Base-by-base conservation (phyloP, 2,797 vertebrate genomes). In the Chiloscyllium punctatum region DNA sequence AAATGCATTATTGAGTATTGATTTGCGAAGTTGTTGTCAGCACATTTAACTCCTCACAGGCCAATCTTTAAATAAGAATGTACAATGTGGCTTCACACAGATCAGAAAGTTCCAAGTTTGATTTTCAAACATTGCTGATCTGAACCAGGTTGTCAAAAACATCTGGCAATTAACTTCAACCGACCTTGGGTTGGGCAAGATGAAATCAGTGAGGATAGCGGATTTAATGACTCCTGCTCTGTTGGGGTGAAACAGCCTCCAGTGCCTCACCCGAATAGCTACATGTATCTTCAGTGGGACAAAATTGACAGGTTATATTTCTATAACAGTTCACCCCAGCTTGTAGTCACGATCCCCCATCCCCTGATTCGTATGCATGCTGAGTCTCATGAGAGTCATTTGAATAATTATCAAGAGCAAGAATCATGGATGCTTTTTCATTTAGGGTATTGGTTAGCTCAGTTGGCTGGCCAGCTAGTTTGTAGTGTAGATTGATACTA, bases 1-100 rank as follows among this genome's bases (percentile, higher is more conserved):
- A 92, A 68, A 69, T 42, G n/a, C 42, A 69, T 68, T 92, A 68
- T 92, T 92, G 90, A 92, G 90, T 42, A 92, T 92, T 92, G 90
- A 92, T 92, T 92, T 37, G 21, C 69, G 66, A 92, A 92, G 66
- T 69, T 37, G 62, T 69, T 92, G 66, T 69, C 9, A 9, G 90
- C n/a, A 42, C 37, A 69, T 62, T 92, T 69, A 92, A 92, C 66
- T 62, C 90, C 21, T 92, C 69, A 42, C 42, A 18, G n/a, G 30
- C 13, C 62, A 69, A 37, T 92, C n/a, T n/a, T 66, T 68, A 92
- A 42, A 92, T 69, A 69, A 68, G 66, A 92, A 42, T 92, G 21
- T 92, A 3, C 69, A 69, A n/a, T 92, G 90, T 2, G 13, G 90
- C 1, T 92, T 92, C 57, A 95, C 48, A 72, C 48, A 42, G 48